Evolutionary conservation across 2,888 invertebrate species (phyloP), one percentile per base, ranked within the genome.

Genomic region (Polyploca ridens): DNA sequence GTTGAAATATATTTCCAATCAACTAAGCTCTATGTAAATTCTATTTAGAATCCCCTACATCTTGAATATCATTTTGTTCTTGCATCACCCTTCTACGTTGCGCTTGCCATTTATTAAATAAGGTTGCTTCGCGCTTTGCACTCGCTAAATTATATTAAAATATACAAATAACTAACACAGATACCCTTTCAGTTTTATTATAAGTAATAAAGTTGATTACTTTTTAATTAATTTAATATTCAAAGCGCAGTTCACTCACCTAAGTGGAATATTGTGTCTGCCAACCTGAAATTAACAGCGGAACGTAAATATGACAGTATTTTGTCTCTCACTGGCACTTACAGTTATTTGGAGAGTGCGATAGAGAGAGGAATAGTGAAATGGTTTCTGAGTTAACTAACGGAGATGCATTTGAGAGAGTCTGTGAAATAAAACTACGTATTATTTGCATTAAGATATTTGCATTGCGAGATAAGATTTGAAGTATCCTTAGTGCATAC

Each of bases 201-300:
- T 54, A 54, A 19, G 54, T 54, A 19, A 54, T 54, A 54, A 54
- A 54, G 54, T 54, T 54, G 54, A 54, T 54, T 54, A 54, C 54
- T n/a, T 54, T 54, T 54, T 54, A 54, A 54, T 54, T 54, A 54
- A 54, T 54, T 54, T 54, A 54, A 54, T 54, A 54, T 54, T 54
- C 54, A 54, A 54, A 54, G 54, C 54, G 54, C 54, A 54, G 54
- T 19, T 54, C 49, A 54, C 54, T 54, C 54, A 54, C 54, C 54
- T 54, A 54, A 54, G 54, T 54, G n/a, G 19, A 54, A 54, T 54
- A 54, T 54, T 54, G 10, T 54, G 54, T 54, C 54, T 54, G 54
- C 19, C 54, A 54, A 54, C 54, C 54, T 54, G 16, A 54, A 54
- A 54, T 54, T 54, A 19, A 54, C 54, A n/a, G 54, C 1, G 54